A percentile compares a stretch with the other conserved stretches of the same genome.
Conservation (phyloP, 2,888 invertebrate species). For the Rhodophaea formosa region DNA sequence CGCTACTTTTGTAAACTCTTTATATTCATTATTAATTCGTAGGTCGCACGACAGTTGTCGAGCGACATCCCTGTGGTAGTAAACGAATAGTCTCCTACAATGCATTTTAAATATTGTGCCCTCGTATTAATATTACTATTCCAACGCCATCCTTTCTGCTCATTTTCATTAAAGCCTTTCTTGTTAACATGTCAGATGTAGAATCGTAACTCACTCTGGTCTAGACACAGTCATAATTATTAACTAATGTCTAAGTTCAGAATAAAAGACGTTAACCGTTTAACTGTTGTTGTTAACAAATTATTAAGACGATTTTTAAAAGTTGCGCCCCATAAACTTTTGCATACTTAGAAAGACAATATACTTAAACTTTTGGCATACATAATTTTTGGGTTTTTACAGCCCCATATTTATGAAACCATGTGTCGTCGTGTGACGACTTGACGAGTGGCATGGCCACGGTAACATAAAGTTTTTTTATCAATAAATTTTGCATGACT, state of each 20-base stretch:
- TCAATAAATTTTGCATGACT: constrained; percentile 34
- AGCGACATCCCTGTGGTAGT: constrained; percentile 3
- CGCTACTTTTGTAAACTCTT: constrained; percentile 13
- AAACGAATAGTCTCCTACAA: constrained; percentile 11
- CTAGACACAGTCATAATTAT: background rate
- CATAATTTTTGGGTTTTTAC: constrained; percentile 68
- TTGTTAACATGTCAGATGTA: background rate
- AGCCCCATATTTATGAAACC: constrained; percentile 49
- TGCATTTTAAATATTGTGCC: background rate
- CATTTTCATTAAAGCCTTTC: background rate
- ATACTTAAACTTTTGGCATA: constrained; percentile 53
- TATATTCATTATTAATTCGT: constrained; percentile 16
- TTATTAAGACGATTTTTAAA: constrained; percentile 62
- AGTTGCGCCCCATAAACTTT: constrained; percentile 65
- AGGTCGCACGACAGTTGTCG: background rate
- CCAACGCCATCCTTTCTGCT: background rate
- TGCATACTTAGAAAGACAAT: constrained; percentile 62
- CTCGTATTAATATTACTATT: background rate
- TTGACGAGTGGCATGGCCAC: constrained; percentile 44
- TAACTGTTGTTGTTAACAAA: constrained; percentile 68
- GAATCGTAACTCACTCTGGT: background rate
- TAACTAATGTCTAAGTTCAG: constrained; percentile 7
- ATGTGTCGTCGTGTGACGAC: constrained; percentile 31
- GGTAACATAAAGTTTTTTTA: constrained; percentile 35
- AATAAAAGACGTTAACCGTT: constrained; percentile 36